Evolutionary conservation across 2,888 invertebrate genomes (phyloP).

Genomic region (Kryphioiulus occultus): DNA sequence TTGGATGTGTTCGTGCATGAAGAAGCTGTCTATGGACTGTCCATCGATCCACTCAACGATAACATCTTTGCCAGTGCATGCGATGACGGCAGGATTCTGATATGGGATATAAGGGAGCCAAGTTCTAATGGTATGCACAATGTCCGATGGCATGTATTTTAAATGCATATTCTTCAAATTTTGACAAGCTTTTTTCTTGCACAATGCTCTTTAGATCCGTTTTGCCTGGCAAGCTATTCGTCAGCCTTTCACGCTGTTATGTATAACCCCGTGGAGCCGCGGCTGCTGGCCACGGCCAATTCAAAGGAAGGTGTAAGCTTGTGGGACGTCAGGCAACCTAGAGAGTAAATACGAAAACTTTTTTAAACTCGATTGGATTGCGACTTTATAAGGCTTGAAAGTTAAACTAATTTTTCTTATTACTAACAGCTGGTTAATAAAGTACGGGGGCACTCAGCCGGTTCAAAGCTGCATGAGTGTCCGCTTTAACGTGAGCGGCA

Average conservation of each 20-base stretch:
- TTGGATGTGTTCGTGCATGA: constrained; percentile 82
- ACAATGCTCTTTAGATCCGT: constrained; percentile 66
- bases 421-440: constrained; percentile 72
- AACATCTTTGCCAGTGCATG: constrained; percentile 87
- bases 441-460: constrained; percentile 67
- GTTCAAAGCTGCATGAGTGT: constrained; percentile 76
- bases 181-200: neutral
- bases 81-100: constrained; percentile 86
- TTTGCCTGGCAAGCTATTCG: constrained; percentile 73
- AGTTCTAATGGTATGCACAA: constrained; percentile 58
- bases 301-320: constrained; percentile 86
- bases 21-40: constrained; percentile 88
- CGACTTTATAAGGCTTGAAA: neutral
- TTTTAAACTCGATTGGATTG: neutral
- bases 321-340: constrained; percentile 87
- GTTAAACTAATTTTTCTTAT: constrained; percentile 39
- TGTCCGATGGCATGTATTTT: neutral
- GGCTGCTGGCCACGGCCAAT: constrained; percentile 86
- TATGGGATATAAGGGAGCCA: constrained; percentile 82
- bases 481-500: constrained; percentile 82
- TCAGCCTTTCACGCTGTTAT: constrained; percentile 93
- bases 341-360: constrained; percentile 72
- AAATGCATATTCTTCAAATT: too few relatives aligned
- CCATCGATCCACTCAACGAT: constrained; percentile 84
- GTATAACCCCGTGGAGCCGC: constrained; percentile 85